Conservation (phyloP, 2,797 vertebrate species). For the Pangasius krempfi region DNA sequence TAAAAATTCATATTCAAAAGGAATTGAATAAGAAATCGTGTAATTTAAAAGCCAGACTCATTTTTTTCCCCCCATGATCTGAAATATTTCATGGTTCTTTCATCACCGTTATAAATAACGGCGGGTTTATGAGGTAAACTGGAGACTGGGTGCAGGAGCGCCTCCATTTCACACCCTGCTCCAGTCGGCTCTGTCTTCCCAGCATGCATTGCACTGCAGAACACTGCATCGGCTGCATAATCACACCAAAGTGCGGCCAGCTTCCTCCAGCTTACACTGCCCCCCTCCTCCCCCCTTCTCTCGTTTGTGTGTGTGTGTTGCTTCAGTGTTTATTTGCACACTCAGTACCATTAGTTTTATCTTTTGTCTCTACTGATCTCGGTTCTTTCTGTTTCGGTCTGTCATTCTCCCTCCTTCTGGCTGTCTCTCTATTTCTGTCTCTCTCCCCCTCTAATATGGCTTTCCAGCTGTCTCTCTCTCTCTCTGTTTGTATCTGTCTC, state of each 20-base stretch:
- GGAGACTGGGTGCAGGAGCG: constrained; percentile 4
- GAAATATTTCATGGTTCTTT: constrained; percentile 15
- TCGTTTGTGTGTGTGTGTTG: neutral
- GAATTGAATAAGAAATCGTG: no score
- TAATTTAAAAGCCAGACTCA: no score
- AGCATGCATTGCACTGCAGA: constrained; percentile 66
- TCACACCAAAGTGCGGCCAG: constrained; percentile 65
- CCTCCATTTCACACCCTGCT: constrained; percentile 16
- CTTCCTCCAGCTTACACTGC: constrained; percentile 43
- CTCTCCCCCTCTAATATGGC: neutral
- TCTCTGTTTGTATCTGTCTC: neutral
- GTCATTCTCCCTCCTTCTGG: constrained; percentile 2
- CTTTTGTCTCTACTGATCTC: neutral
- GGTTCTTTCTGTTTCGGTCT: neutral
- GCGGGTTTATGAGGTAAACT: constrained; percentile 4
- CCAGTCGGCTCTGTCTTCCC: constrained; percentile 30
- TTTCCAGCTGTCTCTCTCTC: neutral
- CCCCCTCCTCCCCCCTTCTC: neutral
- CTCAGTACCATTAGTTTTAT: constrained; percentile 23
- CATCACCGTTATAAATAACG: constrained; percentile 22
- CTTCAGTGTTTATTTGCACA: neutral
- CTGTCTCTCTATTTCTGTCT: neutral
- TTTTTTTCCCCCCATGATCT: neutral
- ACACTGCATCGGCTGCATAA: constrained; percentile 71
- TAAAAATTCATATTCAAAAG: no score